Base-by-base conservation (phyloP, 2,113 vertebrate genomes). In the Prionailurus bengalensis region DNA sequence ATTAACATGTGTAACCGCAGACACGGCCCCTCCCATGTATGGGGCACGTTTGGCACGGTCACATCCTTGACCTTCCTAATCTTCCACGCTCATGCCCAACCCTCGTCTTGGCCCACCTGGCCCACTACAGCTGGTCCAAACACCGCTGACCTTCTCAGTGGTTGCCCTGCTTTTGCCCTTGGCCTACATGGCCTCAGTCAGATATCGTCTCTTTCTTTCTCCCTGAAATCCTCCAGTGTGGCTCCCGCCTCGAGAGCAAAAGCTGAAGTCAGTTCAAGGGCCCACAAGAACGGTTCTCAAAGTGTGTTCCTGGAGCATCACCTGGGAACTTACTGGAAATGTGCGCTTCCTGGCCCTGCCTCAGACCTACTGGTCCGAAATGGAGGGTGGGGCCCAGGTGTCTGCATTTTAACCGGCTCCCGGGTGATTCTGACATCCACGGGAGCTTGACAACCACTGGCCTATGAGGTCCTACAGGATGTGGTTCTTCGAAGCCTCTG, bases 121-220 rank as follows among this genome's bases (percentile, higher is more conserved):
- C 55, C 66, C 66, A 25, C 55, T 13, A 6, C 0, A 7, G 55
- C 45, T 27, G 84, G n/a, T 31, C 63, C 13, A 0, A 66, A 42
- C 48, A 70, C 42, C 23, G 33, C 7, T 3, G 0, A 23, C 42
- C 2, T 1, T 14, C 55, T 74, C 29, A 2, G 45, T 12, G 55
- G 70, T 39, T 29, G 51, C 51, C 10, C 33, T 78, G 73, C 33
- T 25, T 80, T 65, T 81, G 36, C 51, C 12, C 71, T 80, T 48
- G 19, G 23, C n/a, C 76, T 39, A 12, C 0, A 1, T 27, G 29
- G 48, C 63, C 66, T n/a, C 27, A 33, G 31, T 36, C 27, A 36
- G 27, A 70, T 33, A 33, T 68, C 6, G 1, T 10, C 33, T 45
- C 7, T 25, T 31, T 10, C 80, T 2, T 6, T 39, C 10, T 42